phyloP scores from a whole-genome alignment of 2,113 vertebrate species.

The Gavia stellata region DNA sequence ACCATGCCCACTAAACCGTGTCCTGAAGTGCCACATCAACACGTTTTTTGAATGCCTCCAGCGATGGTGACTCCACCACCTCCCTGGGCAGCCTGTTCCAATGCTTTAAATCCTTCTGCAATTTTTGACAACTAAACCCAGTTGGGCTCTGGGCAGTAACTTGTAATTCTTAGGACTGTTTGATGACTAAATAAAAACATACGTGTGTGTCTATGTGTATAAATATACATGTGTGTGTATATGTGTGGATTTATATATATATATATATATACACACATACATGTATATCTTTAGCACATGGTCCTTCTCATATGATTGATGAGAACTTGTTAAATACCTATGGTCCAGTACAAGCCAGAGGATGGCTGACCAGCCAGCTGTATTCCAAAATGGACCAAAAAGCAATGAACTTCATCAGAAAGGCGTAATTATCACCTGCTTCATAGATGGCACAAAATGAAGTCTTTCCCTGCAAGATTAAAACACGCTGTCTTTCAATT shows the following conservation, averaged over 20 bases:
- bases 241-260: not conserved
- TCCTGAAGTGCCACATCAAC: too few relatives aligned
- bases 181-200: not conserved
- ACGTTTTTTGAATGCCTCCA: too few relatives aligned
- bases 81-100: too few relatives aligned
- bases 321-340: not conserved
- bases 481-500: not conserved
- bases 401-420: not conserved
- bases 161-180: not conserved
- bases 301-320: not conserved
- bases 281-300: not conserved
- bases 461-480: not conserved
- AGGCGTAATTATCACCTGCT: not conserved
- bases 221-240: not conserved
- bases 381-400: not conserved
- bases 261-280: rapidly evolving
- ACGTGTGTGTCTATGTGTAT: too few relatives aligned
- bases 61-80: too few relatives aligned
- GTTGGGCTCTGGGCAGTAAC: not conserved
- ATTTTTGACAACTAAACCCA: not conserved
- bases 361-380: rapidly evolving
- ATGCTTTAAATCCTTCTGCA: not conserved
- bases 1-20: too few relatives aligned
- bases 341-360: rapidly evolving
- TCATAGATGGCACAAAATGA: rapidly evolving